Conservation (phyloP, 2,797 vertebrate genomes). For the Halcyon leucocephala region DNA sequence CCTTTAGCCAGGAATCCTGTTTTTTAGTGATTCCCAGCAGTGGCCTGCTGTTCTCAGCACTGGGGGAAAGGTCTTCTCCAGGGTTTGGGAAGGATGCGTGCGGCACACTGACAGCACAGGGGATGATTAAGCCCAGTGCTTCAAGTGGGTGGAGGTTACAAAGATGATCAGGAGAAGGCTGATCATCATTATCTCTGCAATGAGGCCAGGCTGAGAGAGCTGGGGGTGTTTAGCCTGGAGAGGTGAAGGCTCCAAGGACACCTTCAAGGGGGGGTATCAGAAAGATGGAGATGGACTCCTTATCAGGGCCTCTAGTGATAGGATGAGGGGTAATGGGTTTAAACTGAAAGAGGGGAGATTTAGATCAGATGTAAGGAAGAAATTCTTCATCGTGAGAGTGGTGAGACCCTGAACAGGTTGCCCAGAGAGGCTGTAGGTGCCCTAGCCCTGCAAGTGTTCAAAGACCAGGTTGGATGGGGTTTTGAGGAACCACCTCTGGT, state of each 20-base stretch:
- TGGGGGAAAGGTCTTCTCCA: not conserved
- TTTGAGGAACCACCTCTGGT: not conserved
- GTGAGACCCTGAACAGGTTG: not conserved
- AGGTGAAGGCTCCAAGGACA: not conserved
- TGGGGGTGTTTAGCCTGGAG: too few species aligned
- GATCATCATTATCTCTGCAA: not conserved
- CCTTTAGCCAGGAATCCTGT: not conserved
- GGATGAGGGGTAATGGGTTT: not conserved
- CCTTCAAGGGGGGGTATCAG: not conserved
- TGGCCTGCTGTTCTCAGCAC: rapidly evolving
- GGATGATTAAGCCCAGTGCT: not conserved
- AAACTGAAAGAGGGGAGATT: not conserved
- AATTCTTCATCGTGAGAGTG: not conserved
- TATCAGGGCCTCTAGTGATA: not conserved
- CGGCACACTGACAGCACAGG: not conserved
- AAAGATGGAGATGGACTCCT: not conserved
- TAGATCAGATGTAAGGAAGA: not conserved
- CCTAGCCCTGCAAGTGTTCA: not conserved
- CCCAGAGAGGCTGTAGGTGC: not conserved
- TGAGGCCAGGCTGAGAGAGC: not conserved
- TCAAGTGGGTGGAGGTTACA: not conserved
- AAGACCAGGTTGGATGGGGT: not conserved
- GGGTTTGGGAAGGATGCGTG: rapidly evolving
- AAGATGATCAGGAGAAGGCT: not conserved
- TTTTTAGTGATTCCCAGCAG: not conserved